phyloP scores from a whole-genome alignment of 2,797 vertebrate genomes.

The Onychomys leucogaster region DNA sequence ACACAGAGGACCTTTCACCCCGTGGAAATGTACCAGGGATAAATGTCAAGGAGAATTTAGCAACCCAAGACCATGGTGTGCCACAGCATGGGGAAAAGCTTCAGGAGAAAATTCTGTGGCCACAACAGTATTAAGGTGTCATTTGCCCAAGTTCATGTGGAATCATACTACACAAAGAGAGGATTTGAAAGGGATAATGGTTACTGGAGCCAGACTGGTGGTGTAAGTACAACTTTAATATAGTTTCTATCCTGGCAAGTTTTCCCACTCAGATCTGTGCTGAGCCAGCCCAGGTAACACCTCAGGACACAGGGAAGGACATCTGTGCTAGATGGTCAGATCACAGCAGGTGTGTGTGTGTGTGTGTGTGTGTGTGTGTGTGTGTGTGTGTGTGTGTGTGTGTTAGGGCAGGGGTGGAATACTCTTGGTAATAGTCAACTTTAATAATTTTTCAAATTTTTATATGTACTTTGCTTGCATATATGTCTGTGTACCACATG shows the following conservation, averaged over 20 bases:
- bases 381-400: too few species aligned
- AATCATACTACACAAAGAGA: not conserved
- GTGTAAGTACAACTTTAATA: not conserved
- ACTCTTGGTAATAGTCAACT: not conserved
- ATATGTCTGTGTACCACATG: not conserved
- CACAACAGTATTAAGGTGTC: not conserved
- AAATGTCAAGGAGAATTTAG: not conserved
- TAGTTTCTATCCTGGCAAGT: not conserved
- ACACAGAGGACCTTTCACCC: not conserved
- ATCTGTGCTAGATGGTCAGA: not conserved
- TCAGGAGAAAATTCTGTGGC: not conserved
- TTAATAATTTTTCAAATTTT: not conserved
- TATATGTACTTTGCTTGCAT: not conserved
- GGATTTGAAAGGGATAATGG: not conserved
- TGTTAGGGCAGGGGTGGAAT: too few species aligned
- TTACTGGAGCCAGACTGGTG: not conserved
- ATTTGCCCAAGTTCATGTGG: not conserved
- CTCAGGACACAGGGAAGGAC: too few species aligned
- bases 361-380: too few species aligned
- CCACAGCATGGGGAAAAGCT: not conserved
- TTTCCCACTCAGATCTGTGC: not conserved
- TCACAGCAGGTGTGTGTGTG: not conserved
- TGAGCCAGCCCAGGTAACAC: not conserved
- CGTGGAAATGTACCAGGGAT: not conserved
- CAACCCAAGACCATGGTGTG: not conserved